phyloP scores from a whole-genome alignment of 2,888 invertebrate species.

The Steinernema hermaphroditum region DNA sequence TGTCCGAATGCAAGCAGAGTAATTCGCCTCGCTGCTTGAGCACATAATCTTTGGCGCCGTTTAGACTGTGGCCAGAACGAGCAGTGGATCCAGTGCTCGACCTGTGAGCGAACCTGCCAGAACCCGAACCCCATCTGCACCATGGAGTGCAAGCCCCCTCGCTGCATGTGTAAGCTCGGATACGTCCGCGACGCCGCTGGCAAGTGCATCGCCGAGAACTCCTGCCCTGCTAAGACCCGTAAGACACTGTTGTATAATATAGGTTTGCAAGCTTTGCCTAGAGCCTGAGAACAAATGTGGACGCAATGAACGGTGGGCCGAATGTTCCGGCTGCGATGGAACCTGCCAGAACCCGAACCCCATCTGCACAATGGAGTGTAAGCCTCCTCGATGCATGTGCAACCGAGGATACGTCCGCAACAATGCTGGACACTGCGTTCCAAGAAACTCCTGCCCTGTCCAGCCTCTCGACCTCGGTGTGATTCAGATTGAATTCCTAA shows the following conservation, averaged over 20 bases:
- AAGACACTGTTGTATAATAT: too few relatives aligned
- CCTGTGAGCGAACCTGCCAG: background rate
- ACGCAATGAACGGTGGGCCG: background rate
- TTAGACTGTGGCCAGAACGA: background rate
- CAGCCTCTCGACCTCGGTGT: too few relatives aligned
- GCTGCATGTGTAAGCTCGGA: background rate
- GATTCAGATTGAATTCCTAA: too few relatives aligned
- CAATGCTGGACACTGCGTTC: background rate
- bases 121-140: constrained; percentile 13
- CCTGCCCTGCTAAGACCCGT: too few relatives aligned
- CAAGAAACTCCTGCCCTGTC: too few relatives aligned
- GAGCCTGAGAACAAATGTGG: background rate
- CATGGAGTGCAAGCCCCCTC: background rate
- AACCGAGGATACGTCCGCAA: background rate
- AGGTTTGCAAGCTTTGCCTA: too few relatives aligned
- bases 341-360: background rate
- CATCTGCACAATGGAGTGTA: background rate
- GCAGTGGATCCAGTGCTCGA: background rate
- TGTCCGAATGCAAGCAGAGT: background rate
- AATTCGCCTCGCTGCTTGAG: background rate
- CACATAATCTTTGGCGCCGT: background rate
- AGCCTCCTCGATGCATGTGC: background rate
- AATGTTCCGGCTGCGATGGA: background rate
- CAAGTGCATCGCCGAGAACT: background rate
- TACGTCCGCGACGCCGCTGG: background rate